Base-by-base conservation (phyloP, 2,888 invertebrate species). In the Lepidochitona cinerea region DNA sequence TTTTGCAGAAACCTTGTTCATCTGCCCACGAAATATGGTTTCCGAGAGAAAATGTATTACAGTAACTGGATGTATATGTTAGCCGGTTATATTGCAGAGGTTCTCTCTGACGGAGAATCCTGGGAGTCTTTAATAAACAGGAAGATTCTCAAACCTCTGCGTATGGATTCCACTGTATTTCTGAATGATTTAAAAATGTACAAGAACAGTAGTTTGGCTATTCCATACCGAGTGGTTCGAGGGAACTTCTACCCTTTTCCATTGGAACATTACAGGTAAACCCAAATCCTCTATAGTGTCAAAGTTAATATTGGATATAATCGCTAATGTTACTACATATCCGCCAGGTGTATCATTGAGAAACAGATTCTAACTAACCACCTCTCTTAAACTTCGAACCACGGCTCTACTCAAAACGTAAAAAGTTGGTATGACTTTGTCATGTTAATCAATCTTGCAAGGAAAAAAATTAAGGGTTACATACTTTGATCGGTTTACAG, bases 1-100 rank as follows among this genome's bases (percentile, higher is more conserved):
- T 59, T 3, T 59, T 59, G 23, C 59, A 59, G 59, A 23, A 23
- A 32, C 1, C 59, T 59, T 4, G 12, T 14, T 59, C 59, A 59
- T 59, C 32, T 59, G 14, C 23, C 18, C 12, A 32, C 59, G 3
- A 23, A 32, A 26, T 59, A 23, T 32, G 59, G 59, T 29, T 59
- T 59, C 32, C 23, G 59, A 26, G 59, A 59, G 29, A 59, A 59
- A 26, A 23, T 59, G 59, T 23, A 14, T 23, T 59, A 59, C 32
- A 59, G 29, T 29, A 59, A 59, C 59, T 59, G 59, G 59, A 59
- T 59, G 59, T 59, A 59, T 32, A 59, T 59, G 59, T 29, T 59
- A 32, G 59, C 59, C 29, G 59, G 59, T 14, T 59, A 59, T 26
- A 59, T 59, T 4, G 59, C 59, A 9, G 59, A 59, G 32, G 59